Percentiles rank a stretch among this genome's conserved stretches.
These are phyloP conservation scores for Periplaneta americana DNA, from an alignment of 1,140 invertebrate genomes.

Conservation along the genomic window DNA sequence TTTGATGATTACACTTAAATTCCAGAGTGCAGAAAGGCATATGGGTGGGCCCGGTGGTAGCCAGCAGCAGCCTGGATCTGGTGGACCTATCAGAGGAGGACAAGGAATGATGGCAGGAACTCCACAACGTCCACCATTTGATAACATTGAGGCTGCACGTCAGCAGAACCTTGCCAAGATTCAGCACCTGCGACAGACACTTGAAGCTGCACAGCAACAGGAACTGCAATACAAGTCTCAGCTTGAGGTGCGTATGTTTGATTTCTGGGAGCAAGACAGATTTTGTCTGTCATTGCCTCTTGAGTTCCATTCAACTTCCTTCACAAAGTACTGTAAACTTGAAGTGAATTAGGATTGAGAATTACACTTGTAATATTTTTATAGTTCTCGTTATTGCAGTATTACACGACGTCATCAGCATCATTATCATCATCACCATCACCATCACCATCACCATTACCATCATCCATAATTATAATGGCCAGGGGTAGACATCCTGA, in stretches of 20 bases:
- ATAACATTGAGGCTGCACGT: constrained; percentile 52
- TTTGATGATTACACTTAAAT: no score
- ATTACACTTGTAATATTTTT: no score
- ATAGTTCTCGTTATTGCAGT: no score
- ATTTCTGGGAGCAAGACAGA: background rate
- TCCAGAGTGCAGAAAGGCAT: constrained; percentile 10
- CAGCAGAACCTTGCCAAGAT: constrained; percentile 63
- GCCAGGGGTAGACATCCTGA: no score
- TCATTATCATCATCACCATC: no score
- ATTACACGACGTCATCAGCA: no score
- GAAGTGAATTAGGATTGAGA: no score
- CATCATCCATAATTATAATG: no score
- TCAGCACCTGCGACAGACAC: constrained; percentile 60
- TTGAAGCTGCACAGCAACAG: constrained; percentile 68
- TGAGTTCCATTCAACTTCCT: no score
- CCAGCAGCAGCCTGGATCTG: constrained; percentile 8
- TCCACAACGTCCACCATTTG: constrained; percentile 41
- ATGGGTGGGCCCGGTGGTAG: background rate
- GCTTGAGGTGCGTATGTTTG: constrained; percentile 54
- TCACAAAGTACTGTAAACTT: no score
- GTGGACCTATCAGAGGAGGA: background rate
- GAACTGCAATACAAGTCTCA: constrained; percentile 70
- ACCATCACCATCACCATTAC: no score
- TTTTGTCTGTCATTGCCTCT: no score
- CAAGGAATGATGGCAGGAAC: constrained; percentile 37